phyloP scores from a whole-genome alignment of 2,888 invertebrate genomes.

The Nemotelus pantherinus region DNA sequence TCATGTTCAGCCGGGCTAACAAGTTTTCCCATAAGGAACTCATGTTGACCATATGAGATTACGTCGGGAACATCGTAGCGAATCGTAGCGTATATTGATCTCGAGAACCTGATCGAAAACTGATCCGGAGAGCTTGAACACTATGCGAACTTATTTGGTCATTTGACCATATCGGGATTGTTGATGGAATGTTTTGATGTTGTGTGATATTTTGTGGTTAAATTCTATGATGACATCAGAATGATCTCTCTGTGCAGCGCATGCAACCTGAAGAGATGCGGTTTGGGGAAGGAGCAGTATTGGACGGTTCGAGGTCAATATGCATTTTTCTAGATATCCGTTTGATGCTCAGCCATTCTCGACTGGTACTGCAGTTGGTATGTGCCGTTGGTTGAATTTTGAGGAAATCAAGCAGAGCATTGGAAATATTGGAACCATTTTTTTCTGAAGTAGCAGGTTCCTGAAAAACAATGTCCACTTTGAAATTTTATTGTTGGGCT shows the following conservation, averaged over 20 bases:
- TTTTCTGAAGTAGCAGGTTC: too few species aligned
- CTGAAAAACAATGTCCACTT: too few species aligned
- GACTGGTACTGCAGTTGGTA: too few species aligned
- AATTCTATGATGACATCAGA: conserved; percentile 34
- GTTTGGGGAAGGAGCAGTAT: too few species aligned
- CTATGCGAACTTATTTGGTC: conserved; percentile 46
- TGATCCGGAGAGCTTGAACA: conserved; percentile 2
- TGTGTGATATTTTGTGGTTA: conserved; percentile 47
- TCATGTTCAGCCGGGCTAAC: background rate
- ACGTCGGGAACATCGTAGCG: background rate
- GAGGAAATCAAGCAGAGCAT: too few species aligned
- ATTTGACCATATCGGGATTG: conserved; percentile 48
- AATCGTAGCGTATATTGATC: background rate
- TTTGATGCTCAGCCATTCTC: too few species aligned
- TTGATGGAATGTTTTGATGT: conserved; percentile 42
- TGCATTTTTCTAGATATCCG: too few species aligned
- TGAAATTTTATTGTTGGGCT: too few species aligned
- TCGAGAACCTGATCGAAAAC: conserved; percentile 14
- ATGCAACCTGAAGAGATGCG: too few species aligned
- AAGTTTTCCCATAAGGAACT: conserved; percentile 40
- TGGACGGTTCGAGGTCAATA: too few species aligned
- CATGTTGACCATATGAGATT: conserved; percentile 27
- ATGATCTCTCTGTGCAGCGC: background rate
- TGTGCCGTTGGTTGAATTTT: too few species aligned
- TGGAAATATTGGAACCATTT: too few species aligned